Conservation (phyloP, 2,888 invertebrate species). For the Drosophila parthenogenetica region DNA sequence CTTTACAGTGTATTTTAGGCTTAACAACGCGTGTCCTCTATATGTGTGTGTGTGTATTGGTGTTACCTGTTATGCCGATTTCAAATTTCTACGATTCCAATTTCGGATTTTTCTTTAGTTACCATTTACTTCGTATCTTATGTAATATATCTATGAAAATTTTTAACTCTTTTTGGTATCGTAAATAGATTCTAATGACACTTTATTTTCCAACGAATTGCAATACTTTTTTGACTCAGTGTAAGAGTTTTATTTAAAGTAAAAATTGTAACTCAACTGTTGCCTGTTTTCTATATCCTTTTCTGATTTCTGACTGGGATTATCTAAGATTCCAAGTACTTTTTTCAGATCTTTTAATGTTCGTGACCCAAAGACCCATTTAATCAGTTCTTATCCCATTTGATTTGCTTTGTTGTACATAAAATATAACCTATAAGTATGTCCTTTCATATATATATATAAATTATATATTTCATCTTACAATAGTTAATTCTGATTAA, state of each 20-base stretch:
- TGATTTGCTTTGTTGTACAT: no score
- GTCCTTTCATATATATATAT: no score
- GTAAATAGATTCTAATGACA: constrained; percentile 12
- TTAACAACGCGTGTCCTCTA: constrained; percentile 70
- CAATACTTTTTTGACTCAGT: constrained; percentile 10
- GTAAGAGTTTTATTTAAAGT: constrained; percentile 1
- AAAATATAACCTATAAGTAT: no score
- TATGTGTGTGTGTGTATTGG: constrained; percentile 57
- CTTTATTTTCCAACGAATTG: constrained; percentile 14
- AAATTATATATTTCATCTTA: no score
- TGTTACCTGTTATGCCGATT: constrained; percentile 67
- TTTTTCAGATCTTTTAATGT: background rate
- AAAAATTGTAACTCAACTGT: constrained; percentile 23
- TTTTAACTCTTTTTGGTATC: constrained; percentile 4
- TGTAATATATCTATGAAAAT: constrained; percentile 14
- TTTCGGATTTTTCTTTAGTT: constrained; percentile 8
- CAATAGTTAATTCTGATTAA: no score
- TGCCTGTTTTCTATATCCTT: constrained; percentile 49
- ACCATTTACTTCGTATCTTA: constrained; percentile 6
- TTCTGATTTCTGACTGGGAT: background rate
- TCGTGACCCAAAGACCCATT: no score
- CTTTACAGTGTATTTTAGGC: constrained; percentile 76
- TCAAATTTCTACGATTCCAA: constrained; percentile 8
- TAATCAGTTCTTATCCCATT: no score
- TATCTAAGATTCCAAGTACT: background rate